Percentiles rank a stretch among this genome's conserved stretches.
Conservation (phyloP, 2,888 invertebrate genomes). For the Allophyes oxyacanthae region DNA sequence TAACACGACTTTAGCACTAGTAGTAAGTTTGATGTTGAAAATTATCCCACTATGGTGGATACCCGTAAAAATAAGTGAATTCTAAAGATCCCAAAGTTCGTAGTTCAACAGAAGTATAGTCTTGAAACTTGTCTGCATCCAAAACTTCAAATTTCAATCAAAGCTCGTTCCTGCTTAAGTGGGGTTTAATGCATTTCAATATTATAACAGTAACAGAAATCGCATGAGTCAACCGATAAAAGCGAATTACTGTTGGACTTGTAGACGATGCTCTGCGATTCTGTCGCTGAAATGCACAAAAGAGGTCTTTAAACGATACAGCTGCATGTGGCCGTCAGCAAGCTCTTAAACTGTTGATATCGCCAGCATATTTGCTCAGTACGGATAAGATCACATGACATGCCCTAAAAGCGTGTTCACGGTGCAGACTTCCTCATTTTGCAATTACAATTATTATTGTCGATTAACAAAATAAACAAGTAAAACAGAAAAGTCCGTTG, state of each 20-base stretch:
- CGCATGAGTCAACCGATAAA: constrained; percentile 15
- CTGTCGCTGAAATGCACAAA: constrained; percentile 17
- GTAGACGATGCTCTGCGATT: not conserved
- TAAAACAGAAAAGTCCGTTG: no score
- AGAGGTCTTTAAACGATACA: constrained; percentile 36
- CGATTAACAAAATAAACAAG: no score
- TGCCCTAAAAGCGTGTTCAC: constrained; percentile 1
- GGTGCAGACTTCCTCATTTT: not conserved
- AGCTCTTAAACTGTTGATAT: constrained; percentile 18
- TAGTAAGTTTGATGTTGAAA: no score
- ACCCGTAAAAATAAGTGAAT: no score
- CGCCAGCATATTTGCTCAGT: not conserved
- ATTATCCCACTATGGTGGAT: no score
- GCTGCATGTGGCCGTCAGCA: not conserved
- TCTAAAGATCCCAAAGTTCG: no score
- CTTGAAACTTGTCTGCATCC: no score
- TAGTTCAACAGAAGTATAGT: no score
- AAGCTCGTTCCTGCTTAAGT: no score
- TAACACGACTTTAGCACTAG: no score
- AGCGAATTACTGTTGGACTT: constrained; percentile 10
- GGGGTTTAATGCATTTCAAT: no score
- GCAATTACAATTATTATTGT: not conserved
- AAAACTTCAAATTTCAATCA: no score
- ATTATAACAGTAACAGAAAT: not conserved
- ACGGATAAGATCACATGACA: constrained; percentile 5